These are phyloP conservation scores for Allobates femoralis DNA, from an alignment of 2,797 vertebrate genomes.

Conservation along the genomic window DNA sequence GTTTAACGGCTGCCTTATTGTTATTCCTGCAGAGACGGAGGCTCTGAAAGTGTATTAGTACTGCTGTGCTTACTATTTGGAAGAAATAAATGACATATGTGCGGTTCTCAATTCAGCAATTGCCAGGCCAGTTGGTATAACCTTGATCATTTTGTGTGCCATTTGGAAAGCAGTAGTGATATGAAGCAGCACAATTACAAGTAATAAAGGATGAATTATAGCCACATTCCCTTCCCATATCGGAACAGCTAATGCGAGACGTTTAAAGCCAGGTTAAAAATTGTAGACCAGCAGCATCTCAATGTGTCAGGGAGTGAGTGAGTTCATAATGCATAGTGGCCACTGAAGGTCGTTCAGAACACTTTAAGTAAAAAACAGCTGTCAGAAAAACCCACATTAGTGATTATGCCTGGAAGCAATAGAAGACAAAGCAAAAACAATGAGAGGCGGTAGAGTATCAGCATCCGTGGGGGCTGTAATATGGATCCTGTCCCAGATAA, in stretches of 20 bases:
- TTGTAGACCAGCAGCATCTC: slow-evolving; percentile 42
- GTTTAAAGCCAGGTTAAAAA: slow-evolving; percentile 46
- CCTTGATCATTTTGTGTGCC: slow-evolving; percentile 22
- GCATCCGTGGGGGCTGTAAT: slow-evolving; percentile 13
- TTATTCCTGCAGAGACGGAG: neutral
- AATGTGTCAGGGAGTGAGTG: slow-evolving; percentile 1
- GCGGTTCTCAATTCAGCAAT: neutral
- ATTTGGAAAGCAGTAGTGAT: slow-evolving; percentile 49
- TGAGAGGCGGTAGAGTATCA: neutral
- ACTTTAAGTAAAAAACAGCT: slow-evolving; percentile 51
- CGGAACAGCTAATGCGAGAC: slow-evolving; percentile 43
- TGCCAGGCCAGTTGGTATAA: slow-evolving; percentile 14
- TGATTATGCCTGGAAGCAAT: slow-evolving; percentile 39
- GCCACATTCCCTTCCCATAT: slow-evolving; percentile 32
- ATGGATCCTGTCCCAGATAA: slow-evolving; percentile 39
- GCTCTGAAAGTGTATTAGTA: neutral
- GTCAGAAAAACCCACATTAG: slow-evolving; percentile 43
- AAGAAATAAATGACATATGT: slow-evolving; percentile 18
- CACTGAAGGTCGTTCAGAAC: slow-evolving; percentile 53
- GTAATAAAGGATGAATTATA: slow-evolving; percentile 55
- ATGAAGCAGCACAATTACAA: slow-evolving; percentile 50
- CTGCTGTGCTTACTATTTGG: slow-evolving; percentile 13
- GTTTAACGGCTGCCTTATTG: neutral
- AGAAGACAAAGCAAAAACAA: slow-evolving; percentile 34
- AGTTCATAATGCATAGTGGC: slow-evolving; percentile 42